Evolutionary conservation across 2,797 vertebrate species (phyloP).

Genomic region (Channallabes apus): DNA sequence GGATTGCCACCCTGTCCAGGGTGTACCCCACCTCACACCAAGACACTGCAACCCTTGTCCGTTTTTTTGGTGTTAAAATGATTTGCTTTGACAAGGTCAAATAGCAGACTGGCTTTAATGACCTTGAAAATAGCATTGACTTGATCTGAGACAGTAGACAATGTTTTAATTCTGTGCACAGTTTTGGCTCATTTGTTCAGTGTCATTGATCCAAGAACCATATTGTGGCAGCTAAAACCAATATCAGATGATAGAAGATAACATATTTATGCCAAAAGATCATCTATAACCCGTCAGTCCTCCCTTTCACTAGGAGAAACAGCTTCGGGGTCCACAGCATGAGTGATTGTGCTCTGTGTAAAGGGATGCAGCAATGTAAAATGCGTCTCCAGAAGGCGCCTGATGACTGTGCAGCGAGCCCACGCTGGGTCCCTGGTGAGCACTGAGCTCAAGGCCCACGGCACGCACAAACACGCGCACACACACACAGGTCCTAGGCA

Average conservation of each 20-base stretch:
- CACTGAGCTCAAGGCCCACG: constrained; percentile 29
- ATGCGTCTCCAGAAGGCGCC: constrained; percentile 55
- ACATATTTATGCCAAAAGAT: not conserved
- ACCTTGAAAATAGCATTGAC: not conserved
- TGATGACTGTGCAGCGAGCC: constrained; percentile 46
- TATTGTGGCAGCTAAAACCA: not conserved
- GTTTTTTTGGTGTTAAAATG: not conserved
- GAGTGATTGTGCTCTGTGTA: constrained; percentile 42
- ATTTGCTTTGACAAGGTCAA: not conserved
- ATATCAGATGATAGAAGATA: not conserved
- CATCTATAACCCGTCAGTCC: not conserved
- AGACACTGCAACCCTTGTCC: not conserved
- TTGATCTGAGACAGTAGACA: not conserved
- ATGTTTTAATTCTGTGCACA: not conserved
- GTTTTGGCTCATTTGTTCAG: not conserved
- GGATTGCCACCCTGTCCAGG: no score
- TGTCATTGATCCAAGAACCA: not conserved
- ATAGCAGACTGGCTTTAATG: not conserved
- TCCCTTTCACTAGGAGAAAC: not conserved
- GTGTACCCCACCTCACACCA: no score
- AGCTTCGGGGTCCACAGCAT: constrained; percentile 9
- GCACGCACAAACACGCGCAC: not conserved
- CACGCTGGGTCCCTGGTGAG: constrained; percentile 30
- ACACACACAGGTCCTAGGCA: constrained; percentile 31
- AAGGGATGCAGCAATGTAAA: constrained; percentile 42